Conservation (phyloP, 2,113 vertebrate species). For the Malurus alboscapulatus region DNA sequence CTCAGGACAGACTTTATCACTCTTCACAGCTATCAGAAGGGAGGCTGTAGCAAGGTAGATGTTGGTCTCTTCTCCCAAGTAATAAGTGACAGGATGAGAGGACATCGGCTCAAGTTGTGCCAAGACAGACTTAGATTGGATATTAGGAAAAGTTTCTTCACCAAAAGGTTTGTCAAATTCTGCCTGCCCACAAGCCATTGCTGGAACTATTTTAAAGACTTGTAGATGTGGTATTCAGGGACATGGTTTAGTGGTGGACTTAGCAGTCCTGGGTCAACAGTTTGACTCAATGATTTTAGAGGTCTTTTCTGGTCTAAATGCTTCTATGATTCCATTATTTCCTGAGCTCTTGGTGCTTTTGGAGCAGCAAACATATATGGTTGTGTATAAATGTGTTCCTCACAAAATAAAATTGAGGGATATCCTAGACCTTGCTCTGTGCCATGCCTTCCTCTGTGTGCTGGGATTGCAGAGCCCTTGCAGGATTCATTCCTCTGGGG, state of each 20-base stretch:
- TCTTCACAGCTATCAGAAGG: not conserved
- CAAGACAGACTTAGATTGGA: not conserved
- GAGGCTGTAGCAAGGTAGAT: not conserved
- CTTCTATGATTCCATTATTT: not conserved
- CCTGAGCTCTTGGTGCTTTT: not conserved
- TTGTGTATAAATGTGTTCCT: not conserved
- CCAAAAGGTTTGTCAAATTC: not conserved
- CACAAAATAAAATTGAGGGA: not conserved
- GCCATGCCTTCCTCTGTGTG: not conserved
- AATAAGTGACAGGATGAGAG: not conserved
- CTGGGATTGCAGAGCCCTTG: not conserved
- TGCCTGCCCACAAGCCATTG: not conserved
- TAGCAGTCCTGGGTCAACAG: not conserved
- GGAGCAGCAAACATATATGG: not conserved
- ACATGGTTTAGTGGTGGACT: not conserved
- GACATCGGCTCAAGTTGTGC: not conserved
- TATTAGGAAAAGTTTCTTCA: not conserved
- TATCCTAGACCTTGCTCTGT: not conserved
- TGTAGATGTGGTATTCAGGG: not conserved
- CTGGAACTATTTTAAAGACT: not conserved
- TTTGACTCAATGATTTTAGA: not conserved
- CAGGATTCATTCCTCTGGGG: not conserved
- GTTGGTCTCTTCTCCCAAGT: not conserved
- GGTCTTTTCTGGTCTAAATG: not conserved
- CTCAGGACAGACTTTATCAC: not conserved